These are phyloP conservation scores for Cichlasoma orientale DNA, from an alignment of 2,797 vertebrate genomes.

Conservation along the genomic window DNA sequence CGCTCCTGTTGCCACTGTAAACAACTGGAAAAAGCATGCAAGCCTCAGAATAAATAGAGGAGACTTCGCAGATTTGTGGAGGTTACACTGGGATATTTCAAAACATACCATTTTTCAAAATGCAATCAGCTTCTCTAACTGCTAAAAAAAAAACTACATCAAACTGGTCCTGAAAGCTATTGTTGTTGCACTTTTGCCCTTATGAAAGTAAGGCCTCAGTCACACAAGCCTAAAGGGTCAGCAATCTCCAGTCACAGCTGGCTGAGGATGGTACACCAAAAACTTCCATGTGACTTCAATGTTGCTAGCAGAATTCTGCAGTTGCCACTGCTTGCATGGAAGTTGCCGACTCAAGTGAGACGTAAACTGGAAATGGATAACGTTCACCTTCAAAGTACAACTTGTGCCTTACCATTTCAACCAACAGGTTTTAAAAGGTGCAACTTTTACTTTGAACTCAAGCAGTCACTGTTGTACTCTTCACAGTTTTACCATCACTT, in stretches of 20 bases:
- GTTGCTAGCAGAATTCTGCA: neutral
- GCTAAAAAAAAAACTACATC: neutral
- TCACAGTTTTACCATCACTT: neutral
- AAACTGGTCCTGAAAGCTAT: neutral
- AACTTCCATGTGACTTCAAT: neutral
- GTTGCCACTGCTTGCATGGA: neutral
- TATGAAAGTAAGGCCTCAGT: neutral
- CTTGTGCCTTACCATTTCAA: too few relatives aligned
- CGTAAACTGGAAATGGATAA: too few relatives aligned
- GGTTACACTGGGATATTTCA: neutral
- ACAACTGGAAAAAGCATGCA: neutral
- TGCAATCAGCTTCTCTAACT: neutral
- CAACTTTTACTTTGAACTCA: neutral
- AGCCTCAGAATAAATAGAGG: neutral
- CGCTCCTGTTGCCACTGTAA: neutral
- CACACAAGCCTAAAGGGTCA: neutral
- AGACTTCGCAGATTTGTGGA: neutral
- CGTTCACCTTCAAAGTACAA: too few relatives aligned
- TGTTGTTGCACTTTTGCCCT: neutral
- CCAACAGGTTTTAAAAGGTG: neutral
- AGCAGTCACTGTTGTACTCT: neutral
- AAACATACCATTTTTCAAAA: neutral
- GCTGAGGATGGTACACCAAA: neutral
- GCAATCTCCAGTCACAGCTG: neutral
- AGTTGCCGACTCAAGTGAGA: neutral